Conservation (phyloP, 2,797 vertebrate species). For the Erethizon dorsatum region DNA sequence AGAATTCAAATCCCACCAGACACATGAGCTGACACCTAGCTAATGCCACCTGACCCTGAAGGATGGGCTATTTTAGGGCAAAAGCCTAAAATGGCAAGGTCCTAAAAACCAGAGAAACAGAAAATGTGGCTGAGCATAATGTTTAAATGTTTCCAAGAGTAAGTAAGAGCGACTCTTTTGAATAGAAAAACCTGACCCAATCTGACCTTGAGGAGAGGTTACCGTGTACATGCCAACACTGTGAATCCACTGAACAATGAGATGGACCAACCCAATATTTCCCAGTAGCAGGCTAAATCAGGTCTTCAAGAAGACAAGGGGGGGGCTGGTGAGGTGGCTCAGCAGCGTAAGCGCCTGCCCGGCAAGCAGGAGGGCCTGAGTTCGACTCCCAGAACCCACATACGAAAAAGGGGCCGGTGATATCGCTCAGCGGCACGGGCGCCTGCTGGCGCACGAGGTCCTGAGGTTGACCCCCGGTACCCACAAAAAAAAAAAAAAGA, state of each 20-base stretch:
- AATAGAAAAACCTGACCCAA: constrained; percentile 42
- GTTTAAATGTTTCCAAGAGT: constrained; percentile 11
- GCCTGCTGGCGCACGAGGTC: too few relatives aligned
- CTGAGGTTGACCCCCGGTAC: too few relatives aligned
- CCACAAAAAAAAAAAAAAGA: too few relatives aligned
- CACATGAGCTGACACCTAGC: neutral
- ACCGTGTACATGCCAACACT: neutral
- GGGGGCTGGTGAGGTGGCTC: too few relatives aligned
- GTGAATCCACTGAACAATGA: neutral
- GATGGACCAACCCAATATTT: neutral
- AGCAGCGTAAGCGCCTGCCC: too few relatives aligned
- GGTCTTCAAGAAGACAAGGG: neutral
- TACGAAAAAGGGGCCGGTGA: too few relatives aligned
- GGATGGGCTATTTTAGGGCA: neutral
- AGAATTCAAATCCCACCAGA: neutral
- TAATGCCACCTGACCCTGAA: neutral
- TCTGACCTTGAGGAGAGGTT: constrained; percentile 70
- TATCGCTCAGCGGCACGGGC: too few relatives aligned
- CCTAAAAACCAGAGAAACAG: neutral
- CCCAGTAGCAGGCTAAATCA: constrained; percentile 16
- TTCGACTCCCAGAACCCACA: too few relatives aligned
- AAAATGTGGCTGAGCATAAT: neutral
- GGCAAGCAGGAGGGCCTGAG: too few relatives aligned
- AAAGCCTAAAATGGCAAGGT: neutral
- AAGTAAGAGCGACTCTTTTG: neutral